A percentile compares a stretch with the other conserved stretches of the same genome.
Conservation (phyloP, 2,797 vertebrate species). For the Betta splendens region DNA sequence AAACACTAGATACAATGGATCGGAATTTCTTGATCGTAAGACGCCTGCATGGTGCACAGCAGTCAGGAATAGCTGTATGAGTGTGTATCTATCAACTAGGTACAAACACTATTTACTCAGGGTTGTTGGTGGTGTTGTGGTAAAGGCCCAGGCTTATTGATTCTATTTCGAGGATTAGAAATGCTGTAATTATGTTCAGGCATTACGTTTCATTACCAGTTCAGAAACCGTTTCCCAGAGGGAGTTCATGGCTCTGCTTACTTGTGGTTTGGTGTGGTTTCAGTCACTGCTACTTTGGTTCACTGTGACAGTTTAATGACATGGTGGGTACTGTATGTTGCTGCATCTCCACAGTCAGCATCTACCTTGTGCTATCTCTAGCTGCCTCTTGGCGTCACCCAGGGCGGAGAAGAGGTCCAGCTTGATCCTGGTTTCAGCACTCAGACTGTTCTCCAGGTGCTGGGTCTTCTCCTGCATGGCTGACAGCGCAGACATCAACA, state of each 20-base stretch:
- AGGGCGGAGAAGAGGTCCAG: conserved; percentile 94
- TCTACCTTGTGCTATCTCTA: conserved; percentile 94
- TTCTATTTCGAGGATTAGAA: not conserved
- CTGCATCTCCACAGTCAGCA: not conserved
- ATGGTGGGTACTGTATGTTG: not conserved
- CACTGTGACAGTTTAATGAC: no score
- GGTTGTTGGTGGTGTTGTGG: conserved; percentile 2
- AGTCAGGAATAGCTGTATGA: not conserved
- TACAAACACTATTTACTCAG: not conserved
- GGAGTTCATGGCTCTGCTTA: not conserved
- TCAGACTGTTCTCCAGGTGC: conserved; percentile 97
- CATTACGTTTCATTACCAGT: not conserved
- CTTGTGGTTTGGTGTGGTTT: not conserved
- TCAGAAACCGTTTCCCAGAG: not conserved
- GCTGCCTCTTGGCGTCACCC: conserved; percentile 93
- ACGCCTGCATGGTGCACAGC: not conserved
- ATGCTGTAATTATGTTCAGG: not conserved
- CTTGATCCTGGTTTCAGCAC: conserved; percentile 94
- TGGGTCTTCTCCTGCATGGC: conserved; percentile 98
- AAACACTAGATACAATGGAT: not conserved
- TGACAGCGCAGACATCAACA: conserved; percentile 93
- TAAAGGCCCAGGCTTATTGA: not conserved
- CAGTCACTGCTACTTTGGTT: not conserved
- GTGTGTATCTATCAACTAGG: not conserved
- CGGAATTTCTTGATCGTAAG: not conserved